These are phyloP conservation scores for Neomicropteryx cornuta DNA, from an alignment of 1,140 invertebrate species.

Conservation along the genomic window DNA sequence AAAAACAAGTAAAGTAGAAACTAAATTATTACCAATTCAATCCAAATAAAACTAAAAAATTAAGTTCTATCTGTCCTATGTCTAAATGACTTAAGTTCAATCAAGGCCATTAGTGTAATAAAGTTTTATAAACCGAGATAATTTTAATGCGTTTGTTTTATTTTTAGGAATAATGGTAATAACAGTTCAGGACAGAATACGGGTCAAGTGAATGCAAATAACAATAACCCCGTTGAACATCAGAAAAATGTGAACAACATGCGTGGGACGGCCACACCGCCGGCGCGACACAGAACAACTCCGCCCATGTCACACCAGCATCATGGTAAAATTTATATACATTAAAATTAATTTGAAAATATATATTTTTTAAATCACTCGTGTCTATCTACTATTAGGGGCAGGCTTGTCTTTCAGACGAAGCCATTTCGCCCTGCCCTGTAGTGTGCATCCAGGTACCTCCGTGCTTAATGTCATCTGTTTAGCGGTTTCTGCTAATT, in stretches of 20 bases:
- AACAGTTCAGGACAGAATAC: slow-evolving; percentile 7
- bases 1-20: background rate
- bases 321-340: slow-evolving; percentile 20
- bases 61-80: background rate
- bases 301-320: slow-evolving; percentile 29
- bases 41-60: background rate
- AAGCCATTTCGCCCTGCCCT: background rate
- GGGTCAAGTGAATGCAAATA: slow-evolving; percentile 5
- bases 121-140: background rate
- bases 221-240: background rate
- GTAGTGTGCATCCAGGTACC: background rate
- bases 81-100: background rate
- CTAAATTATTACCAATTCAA: background rate
- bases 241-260: slow-evolving; percentile 13
- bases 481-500: too few species aligned
- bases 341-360: background rate
- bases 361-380: background rate
- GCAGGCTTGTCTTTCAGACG: background rate
- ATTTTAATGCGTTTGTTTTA: background rate
- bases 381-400: background rate
- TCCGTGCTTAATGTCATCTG: background rate
- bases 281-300: slow-evolving; percentile 31
- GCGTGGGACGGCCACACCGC: slow-evolving; percentile 28
- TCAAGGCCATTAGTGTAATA: background rate
- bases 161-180: too few species aligned